phyloP scores from a whole-genome alignment of 2,113 vertebrate species.

The Arizona elegans region DNA sequence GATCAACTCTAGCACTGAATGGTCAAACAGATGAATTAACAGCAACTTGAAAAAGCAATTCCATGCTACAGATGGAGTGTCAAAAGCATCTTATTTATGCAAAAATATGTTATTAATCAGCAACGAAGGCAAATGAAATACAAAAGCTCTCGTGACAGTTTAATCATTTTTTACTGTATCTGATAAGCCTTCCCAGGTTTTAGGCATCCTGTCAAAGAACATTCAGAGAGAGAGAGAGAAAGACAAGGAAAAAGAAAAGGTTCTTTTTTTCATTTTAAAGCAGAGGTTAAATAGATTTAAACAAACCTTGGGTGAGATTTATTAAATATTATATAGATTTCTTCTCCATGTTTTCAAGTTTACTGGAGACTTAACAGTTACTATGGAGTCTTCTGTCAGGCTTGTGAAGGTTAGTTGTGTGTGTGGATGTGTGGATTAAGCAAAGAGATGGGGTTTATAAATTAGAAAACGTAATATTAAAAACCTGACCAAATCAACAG shows the following conservation, averaged over 20 bases:
- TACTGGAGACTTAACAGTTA: slow-evolving; percentile 50
- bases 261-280: slow-evolving; percentile 30
- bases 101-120: slow-evolving; percentile 52
- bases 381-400: slow-evolving; percentile 44
- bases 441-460: slow-evolving; percentile 46
- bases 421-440: slow-evolving; percentile 42
- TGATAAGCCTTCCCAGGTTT: slow-evolving; percentile 35
- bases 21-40: not conserved
- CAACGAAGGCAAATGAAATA: slow-evolving; percentile 47
- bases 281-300: slow-evolving; percentile 55
- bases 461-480: slow-evolving; percentile 61
- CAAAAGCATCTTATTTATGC: slow-evolving; percentile 15
- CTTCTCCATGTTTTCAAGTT: slow-evolving; percentile 25
- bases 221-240: not conserved
- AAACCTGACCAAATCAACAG: slow-evolving; percentile 60
- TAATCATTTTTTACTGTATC: slow-evolving; percentile 55
- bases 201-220: slow-evolving; percentile 1
- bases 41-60: not conserved
- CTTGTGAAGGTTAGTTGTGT: slow-evolving; percentile 36
- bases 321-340: slow-evolving; percentile 62
- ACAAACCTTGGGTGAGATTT: slow-evolving; percentile 45
- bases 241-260: not conserved
- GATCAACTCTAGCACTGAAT: not conserved
- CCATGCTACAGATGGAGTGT: not conserved
- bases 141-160: slow-evolving; percentile 27